Evolutionary conservation across 2,797 vertebrate genomes (phyloP).

Genomic region (Rhodeus uyekii): DNA sequence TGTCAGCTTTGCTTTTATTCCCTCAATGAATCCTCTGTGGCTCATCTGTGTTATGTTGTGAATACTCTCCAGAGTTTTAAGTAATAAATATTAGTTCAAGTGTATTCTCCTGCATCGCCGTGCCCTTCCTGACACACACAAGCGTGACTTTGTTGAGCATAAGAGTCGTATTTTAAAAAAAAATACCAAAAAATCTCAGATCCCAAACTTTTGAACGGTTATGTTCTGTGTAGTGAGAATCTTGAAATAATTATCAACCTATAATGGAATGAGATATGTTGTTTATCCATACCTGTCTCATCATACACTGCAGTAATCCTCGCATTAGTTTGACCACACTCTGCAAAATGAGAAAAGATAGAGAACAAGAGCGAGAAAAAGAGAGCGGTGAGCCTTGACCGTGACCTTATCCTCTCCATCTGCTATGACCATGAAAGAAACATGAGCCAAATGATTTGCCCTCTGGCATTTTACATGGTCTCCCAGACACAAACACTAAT

Average conservation of each 20-base stretch:
- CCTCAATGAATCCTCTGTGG: too few relatives aligned
- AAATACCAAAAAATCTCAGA: too few relatives aligned
- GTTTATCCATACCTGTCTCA: slow-evolving; percentile 85
- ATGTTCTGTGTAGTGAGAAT: too few relatives aligned
- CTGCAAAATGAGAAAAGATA: slow-evolving; percentile 72
- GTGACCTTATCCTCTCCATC: slow-evolving; percentile 66
- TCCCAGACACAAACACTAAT: slow-evolving; percentile 36
- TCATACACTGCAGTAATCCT: slow-evolving; percentile 90
- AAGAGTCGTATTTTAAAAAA: too few relatives aligned
- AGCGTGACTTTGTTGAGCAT: too few relatives aligned
- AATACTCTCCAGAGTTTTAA: too few relatives aligned
- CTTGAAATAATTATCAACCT: not conserved
- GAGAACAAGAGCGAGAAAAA: slow-evolving; percentile 51
- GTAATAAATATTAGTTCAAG: too few relatives aligned
- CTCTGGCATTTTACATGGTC: slow-evolving; percentile 51
- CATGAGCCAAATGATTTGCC: slow-evolving; percentile 57
- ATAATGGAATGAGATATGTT: not conserved
- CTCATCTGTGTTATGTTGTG: too few relatives aligned
- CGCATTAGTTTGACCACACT: slow-evolving; percentile 98
- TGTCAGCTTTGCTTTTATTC: too few relatives aligned
- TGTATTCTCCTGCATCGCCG: too few relatives aligned
- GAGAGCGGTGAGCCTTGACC: slow-evolving; percentile 53
- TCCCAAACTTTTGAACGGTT: too few relatives aligned
- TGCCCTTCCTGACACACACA: too few relatives aligned
- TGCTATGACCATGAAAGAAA: slow-evolving; percentile 64